A percentile compares a stretch with the other conserved stretches of the same genome.
Evolutionary conservation across 2,113 vertebrate genomes (phyloP).

Genomic region (Zosterops lateralis): DNA sequence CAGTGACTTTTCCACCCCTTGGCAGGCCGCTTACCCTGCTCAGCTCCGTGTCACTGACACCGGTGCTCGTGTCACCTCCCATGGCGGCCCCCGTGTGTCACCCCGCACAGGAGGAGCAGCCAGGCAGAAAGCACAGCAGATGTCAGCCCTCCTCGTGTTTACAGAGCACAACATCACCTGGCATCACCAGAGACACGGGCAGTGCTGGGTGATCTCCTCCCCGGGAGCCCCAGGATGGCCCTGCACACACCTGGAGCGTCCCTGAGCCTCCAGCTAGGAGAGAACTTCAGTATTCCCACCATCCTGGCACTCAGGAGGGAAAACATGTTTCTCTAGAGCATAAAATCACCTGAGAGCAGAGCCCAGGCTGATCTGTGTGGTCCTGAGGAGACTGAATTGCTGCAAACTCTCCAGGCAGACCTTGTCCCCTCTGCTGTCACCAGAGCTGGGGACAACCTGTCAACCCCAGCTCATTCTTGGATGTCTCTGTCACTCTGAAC

Average conservation of each 20-base stretch:
- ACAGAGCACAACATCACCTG: slow-evolving; percentile 32
- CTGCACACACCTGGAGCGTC: accelerated
- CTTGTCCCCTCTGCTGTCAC: background rate
- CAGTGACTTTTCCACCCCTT: background rate
- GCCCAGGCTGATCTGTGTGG: background rate
- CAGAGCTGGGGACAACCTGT: background rate
- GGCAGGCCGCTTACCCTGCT: background rate
- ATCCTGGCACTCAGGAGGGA: background rate
- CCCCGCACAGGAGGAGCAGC: slow-evolving; percentile 22
- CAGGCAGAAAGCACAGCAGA: slow-evolving; percentile 46
- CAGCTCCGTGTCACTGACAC: background rate
- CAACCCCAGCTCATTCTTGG: background rate
- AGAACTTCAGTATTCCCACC: background rate
- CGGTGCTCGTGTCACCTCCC: background rate
- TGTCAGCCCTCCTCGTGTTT: slow-evolving; percentile 36
- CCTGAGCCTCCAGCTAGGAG: accelerated
- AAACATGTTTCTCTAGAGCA: background rate
- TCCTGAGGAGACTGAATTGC: background rate
- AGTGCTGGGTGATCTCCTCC: background rate
- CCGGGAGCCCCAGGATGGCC: background rate
- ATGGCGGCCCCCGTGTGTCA: background rate
- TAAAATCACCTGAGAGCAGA: background rate
- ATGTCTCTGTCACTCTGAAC: background rate
- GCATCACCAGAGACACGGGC: slow-evolving; percentile 1
- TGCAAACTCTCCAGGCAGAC: background rate